These are phyloP conservation scores for Brenthis ino DNA, from an alignment of 2,888 invertebrate species.

Conservation along the genomic window DNA sequence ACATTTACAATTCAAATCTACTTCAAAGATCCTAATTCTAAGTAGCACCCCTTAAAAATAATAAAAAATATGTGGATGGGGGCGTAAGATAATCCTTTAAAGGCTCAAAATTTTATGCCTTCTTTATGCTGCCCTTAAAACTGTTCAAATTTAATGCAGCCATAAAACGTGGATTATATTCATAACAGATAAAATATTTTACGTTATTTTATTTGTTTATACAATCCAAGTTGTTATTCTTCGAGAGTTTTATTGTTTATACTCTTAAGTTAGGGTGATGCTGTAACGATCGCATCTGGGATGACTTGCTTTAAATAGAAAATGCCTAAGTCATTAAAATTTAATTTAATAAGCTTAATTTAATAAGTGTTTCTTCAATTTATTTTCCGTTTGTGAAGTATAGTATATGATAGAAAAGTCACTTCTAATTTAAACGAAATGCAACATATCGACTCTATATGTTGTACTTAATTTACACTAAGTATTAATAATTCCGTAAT, in stretches of 20 bases:
- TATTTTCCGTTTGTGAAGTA: too few species aligned
- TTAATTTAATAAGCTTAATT: not conserved
- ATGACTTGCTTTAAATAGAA: not conserved
- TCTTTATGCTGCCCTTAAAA: slow-evolving; percentile 62
- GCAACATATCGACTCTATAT: too few species aligned
- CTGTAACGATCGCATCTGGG: slow-evolving; percentile 5
- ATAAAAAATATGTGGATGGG: slow-evolving; percentile 51
- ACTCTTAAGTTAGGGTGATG: slow-evolving; percentile 35
- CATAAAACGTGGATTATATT: slow-evolving; percentile 76
- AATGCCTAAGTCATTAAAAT: not conserved
- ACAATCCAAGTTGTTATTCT: slow-evolving; percentile 73
- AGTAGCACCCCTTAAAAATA: slow-evolving; percentile 52
- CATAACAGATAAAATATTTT: slow-evolving; percentile 80
- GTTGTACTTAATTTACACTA: too few species aligned
- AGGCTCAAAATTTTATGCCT: slow-evolving; percentile 64
- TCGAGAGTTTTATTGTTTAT: slow-evolving; percentile 62
- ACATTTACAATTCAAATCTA: slow-evolving; percentile 36
- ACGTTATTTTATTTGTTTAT: slow-evolving; percentile 73
- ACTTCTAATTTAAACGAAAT: too few species aligned
- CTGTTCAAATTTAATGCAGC: slow-evolving; percentile 68
- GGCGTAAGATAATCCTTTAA: slow-evolving; percentile 57
- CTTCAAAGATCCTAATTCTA: slow-evolving; percentile 52
- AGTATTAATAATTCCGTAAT: too few species aligned
- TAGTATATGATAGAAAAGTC: too few species aligned
- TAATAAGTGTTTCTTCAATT: too few species aligned